Percentiles rank a stretch among this genome's conserved stretches.
Evolutionary conservation across 2,888 invertebrate species (phyloP).

Genomic region (Synergus umbraculus): DNA sequence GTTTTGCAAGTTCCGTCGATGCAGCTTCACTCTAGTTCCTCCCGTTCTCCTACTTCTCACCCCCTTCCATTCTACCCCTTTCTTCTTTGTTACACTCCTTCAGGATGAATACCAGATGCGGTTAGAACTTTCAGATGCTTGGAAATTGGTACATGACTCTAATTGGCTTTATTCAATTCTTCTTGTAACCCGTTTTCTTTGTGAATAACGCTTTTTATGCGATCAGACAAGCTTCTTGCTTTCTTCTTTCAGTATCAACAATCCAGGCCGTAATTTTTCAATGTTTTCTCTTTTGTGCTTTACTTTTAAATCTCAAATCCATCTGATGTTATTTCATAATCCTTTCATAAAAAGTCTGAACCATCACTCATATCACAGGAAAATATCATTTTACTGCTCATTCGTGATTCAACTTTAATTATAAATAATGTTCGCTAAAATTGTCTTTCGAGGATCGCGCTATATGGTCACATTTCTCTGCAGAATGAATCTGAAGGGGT

Average conservation of each 20-base stretch:
- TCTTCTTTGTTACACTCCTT: slow-evolving; percentile 63
- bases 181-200: slow-evolving; percentile 47
- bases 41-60: neutral
- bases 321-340: no score
- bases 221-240: slow-evolving; percentile 1
- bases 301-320: neutral
- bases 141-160: slow-evolving; percentile 59
- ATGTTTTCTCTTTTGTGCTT: neutral
- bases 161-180: slow-evolving; percentile 64
- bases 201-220: slow-evolving; percentile 8
- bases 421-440: neutral
- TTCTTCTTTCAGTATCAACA: neutral
- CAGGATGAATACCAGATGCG: slow-evolving; percentile 66
- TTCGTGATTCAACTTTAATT: neutral
- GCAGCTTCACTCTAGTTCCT: slow-evolving; percentile 50
- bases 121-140: slow-evolving; percentile 62
- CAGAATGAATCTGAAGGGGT: neutral
- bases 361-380: neutral
- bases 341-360: neutral
- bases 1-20: slow-evolving; percentile 57
- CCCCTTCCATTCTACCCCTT: slow-evolving; percentile 46
- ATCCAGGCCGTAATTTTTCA: slow-evolving; percentile 13
- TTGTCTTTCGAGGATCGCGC: neutral
- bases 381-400: neutral
- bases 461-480: neutral